These are phyloP conservation scores for Galaxias olidus DNA, from an alignment of 2,797 vertebrate species.

Conservation along the genomic window DNA sequence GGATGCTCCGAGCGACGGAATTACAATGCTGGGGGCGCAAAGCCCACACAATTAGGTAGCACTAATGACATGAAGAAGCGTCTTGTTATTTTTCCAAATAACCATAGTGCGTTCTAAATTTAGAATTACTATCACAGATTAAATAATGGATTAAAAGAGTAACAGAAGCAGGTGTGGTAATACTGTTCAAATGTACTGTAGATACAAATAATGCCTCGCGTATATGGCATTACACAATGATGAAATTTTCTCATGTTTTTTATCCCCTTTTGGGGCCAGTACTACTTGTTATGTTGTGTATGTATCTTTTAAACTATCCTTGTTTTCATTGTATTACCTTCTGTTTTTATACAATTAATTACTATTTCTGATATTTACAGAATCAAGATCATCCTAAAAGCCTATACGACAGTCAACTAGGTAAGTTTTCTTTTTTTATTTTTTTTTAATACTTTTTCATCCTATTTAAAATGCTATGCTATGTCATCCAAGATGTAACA, in stretches of 20 bases:
- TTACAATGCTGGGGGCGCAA: conserved; percentile 56
- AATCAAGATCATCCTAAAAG: conserved; percentile 58
- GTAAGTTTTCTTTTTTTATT: conserved; percentile 61
- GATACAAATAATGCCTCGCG: conserved; percentile 9
- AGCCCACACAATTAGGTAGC: conserved; percentile 64
- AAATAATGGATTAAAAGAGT: conserved; percentile 57
- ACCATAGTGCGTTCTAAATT: conserved; percentile 52
- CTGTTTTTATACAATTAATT: conserved; percentile 39
- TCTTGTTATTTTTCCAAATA: conserved; percentile 68
- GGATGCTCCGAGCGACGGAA: conserved; percentile 37
- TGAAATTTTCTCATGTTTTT: too few relatives aligned
- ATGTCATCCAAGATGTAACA: too few relatives aligned
- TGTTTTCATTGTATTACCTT: conserved; percentile 24
- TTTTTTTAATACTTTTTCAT: too few relatives aligned
- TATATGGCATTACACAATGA: too few relatives aligned
- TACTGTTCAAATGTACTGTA: conserved; percentile 17
- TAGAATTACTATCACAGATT: conserved; percentile 49
- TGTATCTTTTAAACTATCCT: conserved; percentile 32
- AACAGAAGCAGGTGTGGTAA: conserved; percentile 26
- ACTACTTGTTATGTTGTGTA: conserved; percentile 8
- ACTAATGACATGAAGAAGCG: conserved; percentile 62
- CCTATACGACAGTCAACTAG: conserved; percentile 64
- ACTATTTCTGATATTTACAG: conserved; percentile 60
- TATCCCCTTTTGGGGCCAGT: neutral
- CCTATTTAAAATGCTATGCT: too few relatives aligned